These are phyloP conservation scores for Morpho achilles DNA, from an alignment of 2,888 invertebrate genomes.

Conservation along the genomic window DNA sequence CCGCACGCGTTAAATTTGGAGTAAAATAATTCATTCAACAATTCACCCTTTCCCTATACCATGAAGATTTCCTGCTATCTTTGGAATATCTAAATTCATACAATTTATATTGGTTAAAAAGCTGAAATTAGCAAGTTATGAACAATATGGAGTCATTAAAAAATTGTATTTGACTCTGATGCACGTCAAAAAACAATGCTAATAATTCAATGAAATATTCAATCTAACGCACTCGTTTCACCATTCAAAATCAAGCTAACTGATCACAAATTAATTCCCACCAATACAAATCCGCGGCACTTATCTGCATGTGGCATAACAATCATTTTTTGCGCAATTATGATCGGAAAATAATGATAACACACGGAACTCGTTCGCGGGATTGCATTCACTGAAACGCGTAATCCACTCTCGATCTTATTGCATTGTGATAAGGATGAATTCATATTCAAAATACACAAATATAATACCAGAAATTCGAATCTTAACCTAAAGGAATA, in stretches of 20 bases:
- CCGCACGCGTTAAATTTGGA: too few species aligned
- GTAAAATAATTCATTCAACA: too few species aligned
- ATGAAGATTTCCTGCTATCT: too few species aligned
- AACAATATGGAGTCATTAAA: too few species aligned
- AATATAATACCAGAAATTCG: neutral
- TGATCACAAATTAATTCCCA: constrained; percentile 16
- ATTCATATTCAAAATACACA: constrained; percentile 1
- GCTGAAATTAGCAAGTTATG: too few species aligned
- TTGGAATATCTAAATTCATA: too few species aligned
- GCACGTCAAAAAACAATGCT: neutral
- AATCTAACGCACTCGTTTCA: neutral
- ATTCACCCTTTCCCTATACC: too few species aligned
- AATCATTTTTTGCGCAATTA: constrained; percentile 28
- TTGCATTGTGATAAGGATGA: constrained; percentile 12
- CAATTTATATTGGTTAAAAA: too few species aligned
- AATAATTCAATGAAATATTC: neutral
- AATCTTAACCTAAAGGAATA: constrained; percentile 8
- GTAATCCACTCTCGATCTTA: constrained; percentile 12
- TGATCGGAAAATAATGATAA: constrained; percentile 29
- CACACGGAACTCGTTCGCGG: constrained; percentile 26
- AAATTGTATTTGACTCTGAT: too few species aligned
- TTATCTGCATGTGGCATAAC: constrained; percentile 20
- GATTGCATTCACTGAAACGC: constrained; percentile 19
- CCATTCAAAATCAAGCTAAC: constrained; percentile 4
- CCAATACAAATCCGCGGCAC: constrained; percentile 4